A percentile compares a stretch with the other conserved stretches of the same genome.
phyloP scores from a whole-genome alignment of 2,888 invertebrate species.

The Atrina japonica region DNA sequence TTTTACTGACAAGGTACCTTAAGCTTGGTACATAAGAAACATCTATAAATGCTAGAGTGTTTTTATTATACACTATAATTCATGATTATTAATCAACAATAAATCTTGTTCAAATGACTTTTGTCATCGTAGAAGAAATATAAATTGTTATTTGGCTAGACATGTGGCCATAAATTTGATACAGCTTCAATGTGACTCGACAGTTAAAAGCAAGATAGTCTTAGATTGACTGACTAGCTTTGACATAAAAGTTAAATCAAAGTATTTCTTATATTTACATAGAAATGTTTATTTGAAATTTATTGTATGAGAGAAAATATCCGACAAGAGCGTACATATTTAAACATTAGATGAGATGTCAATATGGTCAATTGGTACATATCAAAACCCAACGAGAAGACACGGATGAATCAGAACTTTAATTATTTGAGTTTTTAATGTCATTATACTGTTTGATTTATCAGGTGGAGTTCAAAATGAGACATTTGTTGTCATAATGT shows the following conservation, averaged over 20 bases:
- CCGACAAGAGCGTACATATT: no score
- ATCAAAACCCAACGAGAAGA: no score
- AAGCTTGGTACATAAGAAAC: slow-evolving; percentile 17
- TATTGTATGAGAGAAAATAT: no score
- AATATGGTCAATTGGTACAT: no score
- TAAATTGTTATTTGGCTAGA: slow-evolving; percentile 30
- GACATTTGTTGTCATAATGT: no score
- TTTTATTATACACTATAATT: slow-evolving; percentile 32
- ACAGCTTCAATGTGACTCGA: slow-evolving; percentile 19
- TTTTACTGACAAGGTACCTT: slow-evolving; percentile 20
- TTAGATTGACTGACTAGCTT: neutral
- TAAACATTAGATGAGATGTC: no score
- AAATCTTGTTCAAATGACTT: slow-evolving; percentile 37
- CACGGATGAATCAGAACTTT: no score
- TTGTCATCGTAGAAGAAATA: slow-evolving; percentile 26
- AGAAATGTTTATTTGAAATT: no score
- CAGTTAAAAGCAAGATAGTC: slow-evolving; percentile 27
- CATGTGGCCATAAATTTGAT: slow-evolving; percentile 27
- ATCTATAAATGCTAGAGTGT: slow-evolving; percentile 21
- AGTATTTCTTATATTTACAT: slow-evolving; percentile 5
- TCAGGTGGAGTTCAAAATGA: no score
- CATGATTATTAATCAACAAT: slow-evolving; percentile 35
- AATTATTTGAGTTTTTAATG: no score
- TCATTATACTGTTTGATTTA: no score
- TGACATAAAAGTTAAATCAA: neutral